These are phyloP conservation scores for Microchirus variegatus DNA, from an alignment of 2,797 vertebrate genomes.

Conservation along the genomic window DNA sequence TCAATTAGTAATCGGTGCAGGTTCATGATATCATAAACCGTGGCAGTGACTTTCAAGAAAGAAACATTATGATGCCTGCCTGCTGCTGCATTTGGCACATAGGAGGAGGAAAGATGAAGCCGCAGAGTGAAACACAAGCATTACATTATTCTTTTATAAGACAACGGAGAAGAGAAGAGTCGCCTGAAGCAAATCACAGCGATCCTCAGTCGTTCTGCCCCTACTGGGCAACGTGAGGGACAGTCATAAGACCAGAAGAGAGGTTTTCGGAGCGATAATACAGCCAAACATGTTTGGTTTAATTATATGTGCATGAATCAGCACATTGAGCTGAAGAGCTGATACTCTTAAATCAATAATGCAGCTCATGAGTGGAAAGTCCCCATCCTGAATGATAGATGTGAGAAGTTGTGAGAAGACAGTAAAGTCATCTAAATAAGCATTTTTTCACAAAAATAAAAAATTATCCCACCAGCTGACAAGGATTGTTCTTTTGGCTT, in stretches of 20 bases:
- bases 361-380: constrained; percentile 27
- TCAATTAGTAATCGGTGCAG: constrained; percentile 49
- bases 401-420: constrained; percentile 9
- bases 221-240: no score
- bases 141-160: constrained; percentile 19
- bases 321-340: neutral
- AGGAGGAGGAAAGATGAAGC: constrained; percentile 40
- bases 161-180: neutral
- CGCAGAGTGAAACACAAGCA: constrained; percentile 29
- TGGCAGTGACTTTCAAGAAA: constrained; percentile 45
- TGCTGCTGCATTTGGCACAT: constrained; percentile 48
- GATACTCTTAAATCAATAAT: constrained; percentile 14
- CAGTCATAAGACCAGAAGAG: neutral
- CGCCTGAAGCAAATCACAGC: no score
- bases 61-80: constrained; percentile 33
- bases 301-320: constrained; percentile 24
- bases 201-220: no score
- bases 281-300: constrained; percentile 5
- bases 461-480: constrained; percentile 15
- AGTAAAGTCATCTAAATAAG: constrained; percentile 27
- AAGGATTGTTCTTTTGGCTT: constrained; percentile 8
- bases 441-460: constrained; percentile 17
- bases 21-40: constrained; percentile 44
- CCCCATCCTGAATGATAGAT: constrained; percentile 20
- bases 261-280: neutral